These are phyloP conservation scores for Leucoptera coffeella DNA, from an alignment of 2,888 invertebrate genomes.

Conservation along the genomic window DNA sequence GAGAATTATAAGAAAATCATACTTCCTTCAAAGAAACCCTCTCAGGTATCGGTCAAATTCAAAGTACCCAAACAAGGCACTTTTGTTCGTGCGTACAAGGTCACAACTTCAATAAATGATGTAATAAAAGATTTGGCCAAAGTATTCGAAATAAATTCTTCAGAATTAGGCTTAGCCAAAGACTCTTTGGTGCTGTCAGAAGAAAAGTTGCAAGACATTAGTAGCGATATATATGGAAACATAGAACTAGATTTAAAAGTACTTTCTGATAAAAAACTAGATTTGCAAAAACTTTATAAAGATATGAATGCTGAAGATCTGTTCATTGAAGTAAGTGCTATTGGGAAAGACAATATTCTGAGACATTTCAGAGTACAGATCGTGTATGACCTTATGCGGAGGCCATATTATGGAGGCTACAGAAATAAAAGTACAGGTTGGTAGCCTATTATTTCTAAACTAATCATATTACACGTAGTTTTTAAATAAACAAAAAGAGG, in stretches of 20 bases:
- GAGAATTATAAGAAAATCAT: no score
- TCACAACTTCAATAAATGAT: conserved; percentile 46
- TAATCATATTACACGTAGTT: no score
- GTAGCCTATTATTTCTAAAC: no score
- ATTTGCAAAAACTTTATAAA: conserved; percentile 34
- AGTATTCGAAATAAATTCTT: conserved; percentile 48
- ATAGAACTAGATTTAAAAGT: conserved; percentile 35
- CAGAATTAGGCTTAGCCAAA: no score
- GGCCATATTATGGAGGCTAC: conserved; percentile 80
- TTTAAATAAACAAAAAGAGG: no score
- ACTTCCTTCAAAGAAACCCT: no score
- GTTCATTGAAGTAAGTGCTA: conserved; percentile 31
- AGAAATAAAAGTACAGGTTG: conserved; percentile 63
- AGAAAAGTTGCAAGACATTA: conserved; percentile 32
- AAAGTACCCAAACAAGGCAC: conserved; percentile 25
- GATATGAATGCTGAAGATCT: conserved; percentile 35
- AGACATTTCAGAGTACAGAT: conserved; percentile 44
- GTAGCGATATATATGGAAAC: conserved; percentile 43
- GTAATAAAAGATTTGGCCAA: conserved; percentile 56
- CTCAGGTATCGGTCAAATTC: conserved; percentile 42
- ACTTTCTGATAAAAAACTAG: conserved; percentile 27
- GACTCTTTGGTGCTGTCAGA: conserved; percentile 43
- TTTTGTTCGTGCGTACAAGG: conserved; percentile 49
- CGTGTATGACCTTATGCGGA: conserved; percentile 48
- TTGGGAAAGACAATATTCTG: conserved; percentile 25